phyloP scores from a whole-genome alignment of 2,113 vertebrate species.

The Gadus macrocephalus region DNA sequence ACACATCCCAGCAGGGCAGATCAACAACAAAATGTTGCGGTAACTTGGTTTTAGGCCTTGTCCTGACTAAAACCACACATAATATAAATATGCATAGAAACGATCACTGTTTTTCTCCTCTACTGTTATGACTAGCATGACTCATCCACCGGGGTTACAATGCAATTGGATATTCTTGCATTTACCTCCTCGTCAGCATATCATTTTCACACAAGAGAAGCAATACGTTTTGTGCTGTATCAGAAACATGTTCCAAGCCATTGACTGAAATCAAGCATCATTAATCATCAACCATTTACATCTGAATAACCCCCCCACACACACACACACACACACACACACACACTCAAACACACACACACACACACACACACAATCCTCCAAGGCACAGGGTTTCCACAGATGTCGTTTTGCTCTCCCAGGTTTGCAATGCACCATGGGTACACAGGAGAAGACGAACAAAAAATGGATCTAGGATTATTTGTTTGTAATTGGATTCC shows the following conservation, averaged over 20 bases:
- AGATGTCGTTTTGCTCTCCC: conserved; percentile 26
- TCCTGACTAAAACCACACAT: background rate
- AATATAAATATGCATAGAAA: background rate
- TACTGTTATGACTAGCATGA: background rate
- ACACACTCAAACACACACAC: too few relatives aligned
- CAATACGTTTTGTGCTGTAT: conserved; percentile 3
- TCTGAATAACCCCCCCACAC: conserved; percentile 3
- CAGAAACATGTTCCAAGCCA: background rate
- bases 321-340: too few relatives aligned
- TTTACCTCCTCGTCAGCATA: background rate
- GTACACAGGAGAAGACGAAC: conserved; percentile 13
- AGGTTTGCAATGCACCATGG: conserved; percentile 46
- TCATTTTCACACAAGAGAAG: background rate
- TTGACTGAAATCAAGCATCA: conserved; percentile 18
- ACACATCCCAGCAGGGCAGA: background rate
- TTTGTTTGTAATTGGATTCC: conserved; percentile 12
- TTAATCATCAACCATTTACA: conserved; percentile 19
- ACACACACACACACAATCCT: too few relatives aligned
- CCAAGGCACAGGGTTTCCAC: conserved; percentile 34
- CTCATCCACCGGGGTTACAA: background rate
- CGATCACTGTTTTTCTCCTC: background rate
- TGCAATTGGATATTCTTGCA: background rate
- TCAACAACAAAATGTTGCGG: background rate
- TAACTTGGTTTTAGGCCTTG: background rate
- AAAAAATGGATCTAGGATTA: conserved; percentile 10